Evolutionary conservation across 1,140 invertebrate species (phyloP), one percentile per base, ranked within the genome.

Genomic region (Calliphora vicina): DNA sequence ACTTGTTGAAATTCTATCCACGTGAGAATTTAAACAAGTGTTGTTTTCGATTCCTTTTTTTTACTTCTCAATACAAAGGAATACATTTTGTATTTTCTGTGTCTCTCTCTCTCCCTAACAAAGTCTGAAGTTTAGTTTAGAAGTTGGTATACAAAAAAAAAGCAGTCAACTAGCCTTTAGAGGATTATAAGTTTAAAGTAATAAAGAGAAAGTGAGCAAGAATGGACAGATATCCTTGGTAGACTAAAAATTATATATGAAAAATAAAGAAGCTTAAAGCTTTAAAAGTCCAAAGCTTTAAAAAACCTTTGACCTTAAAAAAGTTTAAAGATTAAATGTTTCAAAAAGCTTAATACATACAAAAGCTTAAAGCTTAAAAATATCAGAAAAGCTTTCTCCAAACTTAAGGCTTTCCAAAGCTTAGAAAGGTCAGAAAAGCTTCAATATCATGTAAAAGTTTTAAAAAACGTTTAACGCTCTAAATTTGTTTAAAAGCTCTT

Each of bases 1-100:
- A 83, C 84, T 81, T 85, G 84, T 85, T 85, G 86, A 84, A 85
- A 86, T 84, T 86, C 82, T 89, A 89, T 88, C 88, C 85, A 80
- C 88, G 88, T 89, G 88, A 87, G 88, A 89, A 88, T 25, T 42
- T 45, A 72, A 15, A 83, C 88, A 89, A 87, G 87, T 89, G 88
- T 85, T 84, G 15, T 80, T 80, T 57, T 74, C 67, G 26, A 6
- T 25, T 72, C n/a, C n/a, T 23, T 50, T 50, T 71, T 71, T 71
- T 71, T 71, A n/a, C 20, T 71, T n/a, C 10, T 9, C 61, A 71
- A 71, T 13, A 25, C 17, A 71, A 71, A 71, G 67, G 67, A 29
- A 29, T 29, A 29, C 29, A 4, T 35, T 35, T 35, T 35, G 2
- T 35, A 2, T 8, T 35, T 8, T 35, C 29, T 35, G 2, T 35